These are phyloP conservation scores for Drosophila multiciliata DNA, from an alignment of 2,888 invertebrate genomes.

Conservation along the genomic window DNA sequence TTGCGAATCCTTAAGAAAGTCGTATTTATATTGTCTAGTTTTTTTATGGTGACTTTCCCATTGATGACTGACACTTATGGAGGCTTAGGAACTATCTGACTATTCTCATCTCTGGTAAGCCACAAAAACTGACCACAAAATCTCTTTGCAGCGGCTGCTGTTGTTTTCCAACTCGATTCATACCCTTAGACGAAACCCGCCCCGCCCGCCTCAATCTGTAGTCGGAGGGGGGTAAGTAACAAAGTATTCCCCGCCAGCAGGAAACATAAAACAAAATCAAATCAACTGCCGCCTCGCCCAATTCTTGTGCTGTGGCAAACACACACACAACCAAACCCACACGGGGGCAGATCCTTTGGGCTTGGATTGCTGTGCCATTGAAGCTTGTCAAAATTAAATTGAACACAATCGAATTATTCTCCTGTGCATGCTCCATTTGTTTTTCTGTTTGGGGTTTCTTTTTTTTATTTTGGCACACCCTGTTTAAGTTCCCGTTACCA, in stretches of 20 bases:
- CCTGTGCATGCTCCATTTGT: slow-evolving; percentile 78
- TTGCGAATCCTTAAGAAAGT: not conserved
- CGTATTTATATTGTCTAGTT: not conserved
- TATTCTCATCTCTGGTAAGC: slow-evolving; percentile 41
- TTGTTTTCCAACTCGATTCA: slow-evolving; percentile 15
- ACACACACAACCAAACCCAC: slow-evolving; percentile 14
- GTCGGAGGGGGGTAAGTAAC: slow-evolving; percentile 30
- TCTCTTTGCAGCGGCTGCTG: slow-evolving; percentile 38
- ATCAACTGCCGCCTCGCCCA: slow-evolving; percentile 71
- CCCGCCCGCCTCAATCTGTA: slow-evolving; percentile 7
- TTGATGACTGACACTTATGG: slow-evolving; percentile 8
- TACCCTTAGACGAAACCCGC: slow-evolving; percentile 31
- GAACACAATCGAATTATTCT: slow-evolving; percentile 85
- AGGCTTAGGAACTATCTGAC: slow-evolving; percentile 15
- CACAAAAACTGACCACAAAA: slow-evolving; percentile 71
- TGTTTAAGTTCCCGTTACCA: slow-evolving; percentile 1
- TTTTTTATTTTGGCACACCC: slow-evolving; percentile 36
- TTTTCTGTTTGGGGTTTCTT: slow-evolving; percentile 43
- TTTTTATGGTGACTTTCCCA: not conserved
- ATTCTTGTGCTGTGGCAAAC: slow-evolving; percentile 32
- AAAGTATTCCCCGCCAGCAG: slow-evolving; percentile 61
- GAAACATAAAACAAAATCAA: slow-evolving; percentile 79
- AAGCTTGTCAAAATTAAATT: slow-evolving; percentile 85
- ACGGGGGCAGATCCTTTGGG: slow-evolving; percentile 49
- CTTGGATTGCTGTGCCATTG: slow-evolving; percentile 71